Base-by-base conservation (phyloP, 2,888 invertebrate genomes). In the Tetranychus piercei region DNA sequence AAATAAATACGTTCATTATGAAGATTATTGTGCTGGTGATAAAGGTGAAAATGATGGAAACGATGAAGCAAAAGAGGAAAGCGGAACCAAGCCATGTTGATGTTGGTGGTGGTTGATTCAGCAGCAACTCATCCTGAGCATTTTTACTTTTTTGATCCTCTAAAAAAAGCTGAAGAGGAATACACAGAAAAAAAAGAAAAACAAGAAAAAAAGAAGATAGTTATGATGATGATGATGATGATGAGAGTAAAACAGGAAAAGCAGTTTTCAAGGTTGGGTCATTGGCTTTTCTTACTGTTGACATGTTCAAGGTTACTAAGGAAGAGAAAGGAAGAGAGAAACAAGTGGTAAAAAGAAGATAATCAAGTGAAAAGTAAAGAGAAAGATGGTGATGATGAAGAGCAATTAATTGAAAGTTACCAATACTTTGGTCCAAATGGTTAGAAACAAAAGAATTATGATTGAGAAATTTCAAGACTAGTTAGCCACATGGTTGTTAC, bases 231-330 rank as follows among this genome's bases (percentile, higher is more conserved):
- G 45, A 45, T 45, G 55, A 55, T 55, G 15, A 55, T 9, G 9
- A 15, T 15, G 55, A 55, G 55, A 55, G 55, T 15, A 15, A 55
- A 55, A 55, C 55, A 55, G 55, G 55, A 55, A 55, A 55, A 55
- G 55, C 55, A 55, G 55, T 55, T 55, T 55, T 55, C 55, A 55
- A 55, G 55, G 55, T 55, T 55, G 55, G 55, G 8, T 55, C 55
- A 55, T 55, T 55, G 55, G 55, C 55, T 55, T 55, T 55, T 55
- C 15, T 15, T 55, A 15, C 55, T 55, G 55, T 55, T 55, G 55
- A 55, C 55, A 55, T 55, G 55, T 55, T 55, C 55, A 55, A 55
- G 55, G 55, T 55, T 55, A 55, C 55, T 55, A 55, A 55, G 55
- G 55, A 55, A 55, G 55, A 9, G 9, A 9, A 55, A 55, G 55